Base-by-base conservation (phyloP, 2,113 vertebrate genomes). In the Pseudorasbora parva region DNA sequence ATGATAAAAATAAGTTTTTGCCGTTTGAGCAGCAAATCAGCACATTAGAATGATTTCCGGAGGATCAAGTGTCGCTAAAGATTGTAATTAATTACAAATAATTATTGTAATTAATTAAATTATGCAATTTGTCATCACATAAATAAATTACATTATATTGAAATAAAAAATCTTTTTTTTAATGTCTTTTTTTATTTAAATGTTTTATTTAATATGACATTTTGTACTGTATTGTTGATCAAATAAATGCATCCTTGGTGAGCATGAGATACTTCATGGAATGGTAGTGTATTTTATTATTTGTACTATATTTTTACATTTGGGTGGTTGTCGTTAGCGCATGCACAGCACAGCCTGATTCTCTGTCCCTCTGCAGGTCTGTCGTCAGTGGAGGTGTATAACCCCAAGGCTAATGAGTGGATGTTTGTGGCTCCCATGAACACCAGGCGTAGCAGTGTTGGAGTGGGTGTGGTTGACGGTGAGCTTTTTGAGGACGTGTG, bases 361-460 rank as follows among this genome's bases (percentile, higher is more conserved):
- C 5, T 68, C 41, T 17, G 7, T 56, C 88, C 23, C n/a, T 71
- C 56, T 71, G 12, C 33, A 99, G 97, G 97, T 87, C 84, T 99
- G 86, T 95, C 96, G 0, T 97, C 97, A 6, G 97, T 99, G 86
- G 97, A 99, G 92, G 95, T 93, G 72, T 98, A 96, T 92, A 98
- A 93, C 87, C 94, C 93, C 78, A 98, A 97, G 94, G 96, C 94
- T 71, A 97, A 98, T 74, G 96, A 98, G 88, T 99, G 97, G 97
- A 93, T 94, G 80, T 97, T 96, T 72, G 96, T 98, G 81, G 95
- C 97, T 86, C 94, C 97, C 25, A 99, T 99, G 97, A 98, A 99
- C 93, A 99, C 97, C 0, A 92, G 97, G 73, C 94, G 97, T 87
- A 99, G 97, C 96, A 99, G 97, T 78, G 97, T 99, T 89, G 97